phyloP scores from a whole-genome alignment of 2,113 vertebrate species.

The Columbina picui region DNA sequence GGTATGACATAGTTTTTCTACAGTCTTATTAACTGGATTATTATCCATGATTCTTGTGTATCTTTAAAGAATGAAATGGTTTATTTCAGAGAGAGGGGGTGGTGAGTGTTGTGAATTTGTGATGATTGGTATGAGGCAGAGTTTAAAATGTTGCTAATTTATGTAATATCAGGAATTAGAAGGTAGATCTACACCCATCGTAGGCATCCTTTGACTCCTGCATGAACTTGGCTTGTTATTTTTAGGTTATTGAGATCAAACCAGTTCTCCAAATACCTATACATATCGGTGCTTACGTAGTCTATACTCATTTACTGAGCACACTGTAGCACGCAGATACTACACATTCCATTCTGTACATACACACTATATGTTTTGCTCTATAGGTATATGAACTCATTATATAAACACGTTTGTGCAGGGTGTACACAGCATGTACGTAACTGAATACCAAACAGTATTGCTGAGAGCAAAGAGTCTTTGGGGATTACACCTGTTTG shows the following conservation, averaged over 20 bases:
- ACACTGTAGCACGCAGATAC: neutral
- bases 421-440: neutral
- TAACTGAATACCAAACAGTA: neutral
- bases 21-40: neutral
- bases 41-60: neutral
- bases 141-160: neutral
- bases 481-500: conserved; percentile 36
- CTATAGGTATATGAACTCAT: neutral
- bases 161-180: neutral
- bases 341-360: neutral
- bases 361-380: fast-evolving
- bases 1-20: neutral
- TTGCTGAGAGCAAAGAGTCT: neutral
- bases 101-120: neutral
- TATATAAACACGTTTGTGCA: neutral
- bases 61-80: neutral
- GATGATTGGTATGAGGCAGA: neutral
- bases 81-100: fast-evolving
- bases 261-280: neutral
- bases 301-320: neutral
- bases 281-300: neutral
- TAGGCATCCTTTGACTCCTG: neutral
- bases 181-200: neutral
- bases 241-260: neutral
- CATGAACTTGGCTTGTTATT: neutral